Base-by-base conservation (phyloP, 2,888 invertebrate genomes). In the Trachelus stipa region DNA sequence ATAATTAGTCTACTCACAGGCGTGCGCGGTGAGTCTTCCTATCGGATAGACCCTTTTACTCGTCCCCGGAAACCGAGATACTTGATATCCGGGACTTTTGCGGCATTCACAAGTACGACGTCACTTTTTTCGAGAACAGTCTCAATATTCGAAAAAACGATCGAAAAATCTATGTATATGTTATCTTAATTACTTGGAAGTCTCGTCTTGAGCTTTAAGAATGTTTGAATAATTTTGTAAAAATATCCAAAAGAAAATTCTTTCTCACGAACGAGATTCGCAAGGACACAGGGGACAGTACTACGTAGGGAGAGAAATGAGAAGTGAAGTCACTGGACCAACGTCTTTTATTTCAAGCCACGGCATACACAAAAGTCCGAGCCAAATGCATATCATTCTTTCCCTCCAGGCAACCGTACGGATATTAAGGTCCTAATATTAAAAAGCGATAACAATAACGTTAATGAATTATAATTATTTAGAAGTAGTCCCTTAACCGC, bases 301-400 rank as follows among this genome's bases (percentile, higher is more conserved):
- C 23, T 56, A 56, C 23, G 56, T 56, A 56, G 56, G 15, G 56
- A 56, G 2, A 23, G 56, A 56, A 56, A 56, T 23, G 23, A 23
- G 23, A 56, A 56, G 23, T 9, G 23, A 23, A 56, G 56, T 23
- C 56, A 56, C 2, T 56, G 56, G 56, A 56, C 56, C 56, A 56
- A 4, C 9, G 56, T 23, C 23, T 56, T 56, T 56, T 23, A 56
- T 56, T 56, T 56, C 2, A 56, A 56, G 9, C 23, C 56, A 56
- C 56, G 56, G 23, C 71, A 12, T 71, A 75, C 33, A 73, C 75
- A 80, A 75, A 83, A 81, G 79, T 82, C 83, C 83, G 83, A 82
- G 82, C 83, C 84, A 84, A 71, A 84, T 86, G 87, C 87, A 88
- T 88, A 87, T 88, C 87, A 88, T 85, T 85, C 80, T 87, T 82